phyloP scores from a whole-genome alignment of 2,113 vertebrate species.

The Prolemur simus region DNA sequence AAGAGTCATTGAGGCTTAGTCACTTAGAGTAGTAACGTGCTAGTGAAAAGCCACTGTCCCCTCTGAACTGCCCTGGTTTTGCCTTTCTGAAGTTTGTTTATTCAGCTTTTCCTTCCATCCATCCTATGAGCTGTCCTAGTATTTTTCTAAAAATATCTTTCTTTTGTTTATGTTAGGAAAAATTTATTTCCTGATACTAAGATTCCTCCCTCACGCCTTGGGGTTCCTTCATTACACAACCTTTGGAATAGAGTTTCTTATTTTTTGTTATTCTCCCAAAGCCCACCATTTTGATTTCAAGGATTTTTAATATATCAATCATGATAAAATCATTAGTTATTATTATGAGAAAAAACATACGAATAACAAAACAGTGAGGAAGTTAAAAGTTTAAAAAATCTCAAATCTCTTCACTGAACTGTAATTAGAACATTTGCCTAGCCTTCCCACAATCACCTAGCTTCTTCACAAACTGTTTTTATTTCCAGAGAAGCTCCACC shows the following conservation, averaged over 20 bases:
- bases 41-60: not conserved
- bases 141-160: not conserved
- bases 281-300: not conserved
- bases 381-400: not conserved
- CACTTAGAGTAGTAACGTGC: not conserved
- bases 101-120: constrained; percentile 6
- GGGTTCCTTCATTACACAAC: not conserved
- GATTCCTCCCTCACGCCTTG: not conserved
- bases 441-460: not conserved
- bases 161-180: not conserved
- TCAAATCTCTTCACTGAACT: not conserved
- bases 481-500: not conserved
- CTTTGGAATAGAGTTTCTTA: constrained; percentile 16
- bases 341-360: not conserved
- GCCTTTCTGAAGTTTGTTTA: constrained; percentile 29
- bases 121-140: not conserved
- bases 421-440: not conserved
- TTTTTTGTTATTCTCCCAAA: not conserved
- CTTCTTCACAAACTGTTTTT: not conserved
- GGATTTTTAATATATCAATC: not conserved
- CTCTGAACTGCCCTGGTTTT: not conserved
- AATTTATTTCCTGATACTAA: constrained; percentile 14
- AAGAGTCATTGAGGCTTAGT: not conserved
- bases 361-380: not conserved
- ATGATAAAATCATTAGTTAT: constrained; percentile 16